These are phyloP conservation scores for Epinephelus coioides DNA, from an alignment of 2,797 vertebrate genomes.

Conservation along the genomic window DNA sequence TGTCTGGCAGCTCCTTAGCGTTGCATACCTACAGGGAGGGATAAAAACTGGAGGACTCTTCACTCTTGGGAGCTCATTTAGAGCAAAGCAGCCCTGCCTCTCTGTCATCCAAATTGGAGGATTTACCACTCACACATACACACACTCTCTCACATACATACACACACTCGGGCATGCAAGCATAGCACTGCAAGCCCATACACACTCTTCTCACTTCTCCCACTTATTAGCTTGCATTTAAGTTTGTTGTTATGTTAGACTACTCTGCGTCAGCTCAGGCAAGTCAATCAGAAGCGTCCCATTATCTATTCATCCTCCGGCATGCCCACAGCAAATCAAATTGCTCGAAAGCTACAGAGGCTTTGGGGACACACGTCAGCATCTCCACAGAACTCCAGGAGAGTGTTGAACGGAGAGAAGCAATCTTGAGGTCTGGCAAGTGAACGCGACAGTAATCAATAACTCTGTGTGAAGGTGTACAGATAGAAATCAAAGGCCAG, in stretches of 20 bases:
- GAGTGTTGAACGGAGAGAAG: conserved; percentile 43
- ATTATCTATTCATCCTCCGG: conserved; percentile 68
- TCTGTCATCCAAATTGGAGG: conserved; percentile 73
- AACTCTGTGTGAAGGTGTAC: conserved; percentile 46
- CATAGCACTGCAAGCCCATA: conserved; percentile 1
- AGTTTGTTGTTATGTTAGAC: conserved; percentile 52
- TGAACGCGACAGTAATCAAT: conserved; percentile 70
- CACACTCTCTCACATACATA: conserved; percentile 35
- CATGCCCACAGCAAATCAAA: conserved; percentile 67
- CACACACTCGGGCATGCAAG: conserved; percentile 26
- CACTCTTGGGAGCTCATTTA: conserved; percentile 83
- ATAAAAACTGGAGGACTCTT: conserved; percentile 66
- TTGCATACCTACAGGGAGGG: conserved; percentile 63
- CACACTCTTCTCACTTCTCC: conserved; percentile 35
- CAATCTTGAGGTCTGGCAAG: conserved; percentile 54
- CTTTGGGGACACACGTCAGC: conserved; percentile 55
- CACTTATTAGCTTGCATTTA: conserved; percentile 59
- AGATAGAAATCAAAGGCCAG: conserved; percentile 64
- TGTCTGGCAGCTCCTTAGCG: conserved; percentile 32
- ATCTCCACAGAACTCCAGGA: conserved; percentile 28
- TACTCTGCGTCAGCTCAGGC: conserved; percentile 21
- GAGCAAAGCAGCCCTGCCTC: conserved; percentile 65
- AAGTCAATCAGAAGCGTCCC: conserved; percentile 58
- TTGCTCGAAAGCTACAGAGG: conserved; percentile 47
- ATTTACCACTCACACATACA: conserved; percentile 50